Percentiles rank a stretch among this genome's conserved stretches.
Conservation (phyloP, 2,113 vertebrate species). For the Platanista minor region DNA sequence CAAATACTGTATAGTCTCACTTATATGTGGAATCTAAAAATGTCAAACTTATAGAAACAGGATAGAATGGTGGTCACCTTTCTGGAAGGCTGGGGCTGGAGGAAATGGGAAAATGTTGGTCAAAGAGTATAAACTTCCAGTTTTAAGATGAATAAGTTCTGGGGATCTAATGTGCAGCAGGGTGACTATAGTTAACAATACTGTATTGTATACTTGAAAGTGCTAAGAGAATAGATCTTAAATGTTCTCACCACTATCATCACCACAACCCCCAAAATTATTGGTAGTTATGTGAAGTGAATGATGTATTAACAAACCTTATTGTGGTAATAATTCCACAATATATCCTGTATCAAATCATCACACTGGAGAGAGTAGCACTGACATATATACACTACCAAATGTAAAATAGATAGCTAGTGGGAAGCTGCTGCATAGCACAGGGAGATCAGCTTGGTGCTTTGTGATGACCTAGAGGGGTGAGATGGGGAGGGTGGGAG, state of each 20-base stretch:
- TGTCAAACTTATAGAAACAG: not conserved
- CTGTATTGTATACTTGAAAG: not conserved
- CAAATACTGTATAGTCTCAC: not conserved
- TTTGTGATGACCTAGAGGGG: too few species aligned
- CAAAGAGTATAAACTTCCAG: not conserved
- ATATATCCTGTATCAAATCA: not conserved
- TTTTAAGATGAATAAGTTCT: not conserved
- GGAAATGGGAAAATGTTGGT: not conserved
- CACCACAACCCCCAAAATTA: not conserved
- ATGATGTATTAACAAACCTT: not conserved
- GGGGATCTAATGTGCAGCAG: not conserved
- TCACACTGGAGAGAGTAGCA: not conserved
- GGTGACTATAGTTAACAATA: not conserved
- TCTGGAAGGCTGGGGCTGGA: not conserved
- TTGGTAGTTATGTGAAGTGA: not conserved
- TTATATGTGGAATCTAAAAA: not conserved
- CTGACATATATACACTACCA: too few species aligned
- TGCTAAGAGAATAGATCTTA: not conserved
- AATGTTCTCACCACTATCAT: not conserved
- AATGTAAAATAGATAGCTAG: too few species aligned
- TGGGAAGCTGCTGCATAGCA: too few species aligned
- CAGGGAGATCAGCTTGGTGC: too few species aligned
- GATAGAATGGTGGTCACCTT: not conserved
- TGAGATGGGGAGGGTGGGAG: too few species aligned
- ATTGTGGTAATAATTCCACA: not conserved